Percentiles rank a stretch among this genome's conserved stretches.
Conservation (phyloP, 2,113 vertebrate species). For the Tenebrosternarchus preto region DNA sequence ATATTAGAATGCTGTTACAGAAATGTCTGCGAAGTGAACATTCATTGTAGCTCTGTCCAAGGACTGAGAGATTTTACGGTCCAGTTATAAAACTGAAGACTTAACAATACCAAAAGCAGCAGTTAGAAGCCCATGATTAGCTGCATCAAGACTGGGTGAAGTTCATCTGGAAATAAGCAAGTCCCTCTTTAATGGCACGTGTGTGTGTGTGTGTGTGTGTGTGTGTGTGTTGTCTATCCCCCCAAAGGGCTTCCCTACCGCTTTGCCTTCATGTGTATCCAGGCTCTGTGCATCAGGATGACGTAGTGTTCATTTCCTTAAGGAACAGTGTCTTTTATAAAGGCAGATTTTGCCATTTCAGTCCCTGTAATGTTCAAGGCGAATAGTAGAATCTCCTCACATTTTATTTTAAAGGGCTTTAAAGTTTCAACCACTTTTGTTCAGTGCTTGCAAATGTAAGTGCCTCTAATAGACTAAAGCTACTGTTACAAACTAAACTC, state of each 20-base stretch:
- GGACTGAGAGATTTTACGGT: neutral
- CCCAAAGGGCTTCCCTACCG: conserved; percentile 47
- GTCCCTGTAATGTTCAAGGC: neutral
- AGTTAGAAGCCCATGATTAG: neutral
- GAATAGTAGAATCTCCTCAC: conserved; percentile 3
- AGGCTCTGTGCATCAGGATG: neutral
- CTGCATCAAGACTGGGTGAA: neutral
- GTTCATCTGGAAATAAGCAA: neutral
- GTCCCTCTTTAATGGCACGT: neutral
- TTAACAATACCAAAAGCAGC: neutral
- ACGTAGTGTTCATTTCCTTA: conserved; percentile 1
- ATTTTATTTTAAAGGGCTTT: conserved; percentile 33
- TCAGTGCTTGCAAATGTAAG: conserved; percentile 46
- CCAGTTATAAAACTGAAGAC: neutral
- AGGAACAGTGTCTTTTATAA: conserved; percentile 27
- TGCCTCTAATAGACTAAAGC: conserved; percentile 41
- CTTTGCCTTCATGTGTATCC: conserved; percentile 57
- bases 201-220: conserved; percentile 11
- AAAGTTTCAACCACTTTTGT: conserved; percentile 36
- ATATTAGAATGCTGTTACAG: conserved; percentile 21
- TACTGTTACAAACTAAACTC: conserved; percentile 25
- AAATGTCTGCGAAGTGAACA: neutral
- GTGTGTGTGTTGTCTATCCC: conserved; percentile 22
- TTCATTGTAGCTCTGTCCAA: neutral
- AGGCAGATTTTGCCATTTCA: neutral